A percentile compares a stretch with the other conserved stretches of the same genome.
Evolutionary conservation across 2,888 invertebrate genomes (phyloP).

Genomic region (Parapristionchus giblindavisi): DNA sequence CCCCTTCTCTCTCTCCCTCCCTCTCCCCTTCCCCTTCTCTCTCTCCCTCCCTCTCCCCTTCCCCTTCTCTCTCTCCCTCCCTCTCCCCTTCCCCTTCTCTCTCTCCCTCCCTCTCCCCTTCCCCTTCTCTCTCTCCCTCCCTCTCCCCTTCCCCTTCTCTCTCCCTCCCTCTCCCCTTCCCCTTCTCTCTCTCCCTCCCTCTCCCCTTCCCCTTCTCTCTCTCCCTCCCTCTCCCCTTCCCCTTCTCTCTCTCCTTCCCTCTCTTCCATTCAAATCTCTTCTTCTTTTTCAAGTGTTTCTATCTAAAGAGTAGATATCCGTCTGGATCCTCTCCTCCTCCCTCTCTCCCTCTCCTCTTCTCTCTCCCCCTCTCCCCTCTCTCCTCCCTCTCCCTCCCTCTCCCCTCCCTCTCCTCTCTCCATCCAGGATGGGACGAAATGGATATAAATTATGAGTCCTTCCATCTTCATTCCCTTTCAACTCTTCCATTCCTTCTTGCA

Average conservation of each 20-base stretch:
- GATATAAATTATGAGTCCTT: too few relatives aligned
- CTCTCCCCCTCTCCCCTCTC: not conserved
- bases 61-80: too few relatives aligned
- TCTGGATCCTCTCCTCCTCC: not conserved
- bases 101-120: not conserved
- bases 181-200: too few relatives aligned
- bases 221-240: not conserved
- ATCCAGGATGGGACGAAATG: not conserved
- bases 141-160: too few relatives aligned
- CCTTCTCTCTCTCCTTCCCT: not conserved
- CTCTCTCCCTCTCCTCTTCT: not conserved
- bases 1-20: not conserved
- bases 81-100: constrained; percentile 17
- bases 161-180: too few relatives aligned
- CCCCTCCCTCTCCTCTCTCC: not conserved
- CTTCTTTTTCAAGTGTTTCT: not conserved
- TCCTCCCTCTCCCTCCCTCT: not conserved
- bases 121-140: not conserved
- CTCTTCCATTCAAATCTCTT: constrained; percentile 12
- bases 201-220: constrained; percentile 17
- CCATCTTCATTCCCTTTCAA: too few relatives aligned
- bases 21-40: too few relatives aligned
- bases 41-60: too few relatives aligned
- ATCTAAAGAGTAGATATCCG: not conserved
- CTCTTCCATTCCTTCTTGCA: too few relatives aligned